Evolutionary conservation across 2,888 invertebrate species (phyloP).

Genomic region (Diaperis boleti): DNA sequence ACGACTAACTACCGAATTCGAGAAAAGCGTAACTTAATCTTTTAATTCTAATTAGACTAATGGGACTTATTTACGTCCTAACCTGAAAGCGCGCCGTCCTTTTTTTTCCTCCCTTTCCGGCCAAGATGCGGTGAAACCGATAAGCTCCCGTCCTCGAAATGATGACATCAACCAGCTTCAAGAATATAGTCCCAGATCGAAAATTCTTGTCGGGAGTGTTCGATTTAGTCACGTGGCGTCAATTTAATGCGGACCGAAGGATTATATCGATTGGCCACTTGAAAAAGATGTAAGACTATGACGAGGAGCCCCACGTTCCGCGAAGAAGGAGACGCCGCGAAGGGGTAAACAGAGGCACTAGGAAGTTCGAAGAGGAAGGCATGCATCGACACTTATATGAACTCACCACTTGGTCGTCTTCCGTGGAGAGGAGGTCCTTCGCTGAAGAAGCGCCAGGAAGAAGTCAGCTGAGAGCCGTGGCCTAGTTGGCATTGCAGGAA

Average conservation of each 20-base stretch:
- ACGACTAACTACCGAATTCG: slow-evolving; percentile 13
- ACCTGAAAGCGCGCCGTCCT: not conserved
- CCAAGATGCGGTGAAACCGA: slow-evolving; percentile 16
- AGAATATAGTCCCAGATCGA: too few relatives aligned
- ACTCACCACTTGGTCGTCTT: slow-evolving; percentile 9
- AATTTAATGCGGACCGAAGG: slow-evolving; percentile 44
- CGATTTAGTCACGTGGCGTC: slow-evolving; percentile 43
- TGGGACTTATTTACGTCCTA: slow-evolving; percentile 25
- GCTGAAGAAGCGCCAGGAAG: slow-evolving; percentile 26
- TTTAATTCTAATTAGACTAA: slow-evolving; percentile 38
- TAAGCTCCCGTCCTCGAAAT: slow-evolving; percentile 22
- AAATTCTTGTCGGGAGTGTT: slow-evolving; percentile 31
- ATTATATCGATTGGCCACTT: slow-evolving; percentile 45
- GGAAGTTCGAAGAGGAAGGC: not conserved
- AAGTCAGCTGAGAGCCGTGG: slow-evolving; percentile 47
- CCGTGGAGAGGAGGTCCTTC: slow-evolving; percentile 2
- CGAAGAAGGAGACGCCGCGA: not conserved
- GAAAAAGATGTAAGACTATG: slow-evolving; percentile 41
- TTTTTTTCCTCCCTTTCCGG: slow-evolving; percentile 1
- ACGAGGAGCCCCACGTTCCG: not conserved
- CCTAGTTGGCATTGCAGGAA: slow-evolving; percentile 48
- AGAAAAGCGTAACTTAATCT: slow-evolving; percentile 36
- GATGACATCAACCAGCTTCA: too few relatives aligned
- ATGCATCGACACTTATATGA: slow-evolving; percentile 11
- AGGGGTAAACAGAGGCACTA: not conserved